These are phyloP conservation scores for Galaxias olidus DNA, from an alignment of 2,797 vertebrate genomes.

Conservation along the genomic window DNA sequence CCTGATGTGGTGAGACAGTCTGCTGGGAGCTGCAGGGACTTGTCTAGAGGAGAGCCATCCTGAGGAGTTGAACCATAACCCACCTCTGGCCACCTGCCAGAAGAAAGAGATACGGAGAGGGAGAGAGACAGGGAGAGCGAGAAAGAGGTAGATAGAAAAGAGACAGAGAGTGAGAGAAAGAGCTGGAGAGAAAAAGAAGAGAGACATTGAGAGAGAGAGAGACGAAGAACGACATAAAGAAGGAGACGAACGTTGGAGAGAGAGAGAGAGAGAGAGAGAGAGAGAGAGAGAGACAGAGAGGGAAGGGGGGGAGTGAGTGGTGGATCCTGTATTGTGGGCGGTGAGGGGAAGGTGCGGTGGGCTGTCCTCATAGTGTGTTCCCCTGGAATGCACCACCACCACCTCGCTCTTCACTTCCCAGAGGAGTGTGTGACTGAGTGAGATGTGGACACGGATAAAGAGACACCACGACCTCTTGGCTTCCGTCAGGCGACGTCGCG, in stretches of 20 bases:
- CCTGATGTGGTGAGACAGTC: not conserved
- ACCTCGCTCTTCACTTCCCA: conserved; percentile 17
- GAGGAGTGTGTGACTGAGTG: not conserved
- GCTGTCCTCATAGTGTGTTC: not conserved
- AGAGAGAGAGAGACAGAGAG: conserved; percentile 25
- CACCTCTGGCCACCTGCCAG: conserved; percentile 50
- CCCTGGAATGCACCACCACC: conserved; percentile 27
- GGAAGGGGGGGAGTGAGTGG: not conserved
- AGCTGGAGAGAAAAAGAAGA: not conserved
- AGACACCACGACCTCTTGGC: no score
- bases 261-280: conserved; percentile 32
- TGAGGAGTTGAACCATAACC: conserved; percentile 30
- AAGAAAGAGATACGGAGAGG: conserved; percentile 18
- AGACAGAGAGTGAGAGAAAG: conserved; percentile 3
- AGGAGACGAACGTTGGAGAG: not conserved
- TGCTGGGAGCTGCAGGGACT: conserved; percentile 24
- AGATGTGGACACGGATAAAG: no score
- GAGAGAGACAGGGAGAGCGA: not conserved
- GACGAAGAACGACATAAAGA: conserved; percentile 10
- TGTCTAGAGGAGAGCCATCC: conserved; percentile 21
- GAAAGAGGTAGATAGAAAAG: conserved; percentile 8
- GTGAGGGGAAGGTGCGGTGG: not conserved
- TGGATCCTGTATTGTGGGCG: no score
- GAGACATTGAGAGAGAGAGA: not conserved
- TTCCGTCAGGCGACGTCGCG: not conserved